Percentiles rank a stretch among this genome's conserved stretches.
These are phyloP conservation scores for Sandelia bainsii DNA, from an alignment of 2,797 vertebrate genomes.

Conservation along the genomic window DNA sequence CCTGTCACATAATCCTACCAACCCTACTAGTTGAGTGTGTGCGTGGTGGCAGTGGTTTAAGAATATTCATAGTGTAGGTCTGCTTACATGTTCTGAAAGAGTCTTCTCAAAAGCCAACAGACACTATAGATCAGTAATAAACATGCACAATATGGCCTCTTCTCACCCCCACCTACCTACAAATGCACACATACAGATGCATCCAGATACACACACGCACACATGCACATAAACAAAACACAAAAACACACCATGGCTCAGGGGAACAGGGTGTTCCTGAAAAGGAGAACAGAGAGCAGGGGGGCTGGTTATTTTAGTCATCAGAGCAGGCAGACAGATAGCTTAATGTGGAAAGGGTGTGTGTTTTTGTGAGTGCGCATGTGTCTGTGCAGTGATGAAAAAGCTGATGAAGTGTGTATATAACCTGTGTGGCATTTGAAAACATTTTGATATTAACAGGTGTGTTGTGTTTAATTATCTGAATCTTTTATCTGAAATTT, in stretches of 20 bases:
- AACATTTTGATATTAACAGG: neutral
- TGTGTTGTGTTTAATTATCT: neutral
- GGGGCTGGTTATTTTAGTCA: conserved; percentile 81
- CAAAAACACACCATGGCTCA: conserved; percentile 32
- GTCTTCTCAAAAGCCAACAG: conserved; percentile 1
- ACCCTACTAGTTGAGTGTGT: conserved; percentile 11
- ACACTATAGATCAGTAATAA: neutral
- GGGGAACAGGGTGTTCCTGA: conserved; percentile 82
- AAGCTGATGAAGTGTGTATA: conserved; percentile 11
- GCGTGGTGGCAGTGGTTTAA: neutral
- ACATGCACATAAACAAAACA: conserved; percentile 30
- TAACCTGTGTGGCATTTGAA: conserved; percentile 11
- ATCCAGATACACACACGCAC: conserved; percentile 4
- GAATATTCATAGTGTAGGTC: conserved; percentile 41
- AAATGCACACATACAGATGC: neutral
- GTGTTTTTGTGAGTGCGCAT: conserved; percentile 29
- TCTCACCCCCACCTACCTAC: neutral
- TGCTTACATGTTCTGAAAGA: conserved; percentile 43
- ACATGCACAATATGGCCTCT: conserved; percentile 7
- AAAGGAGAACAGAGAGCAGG: conserved; percentile 86
- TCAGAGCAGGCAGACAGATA: conserved; percentile 64
- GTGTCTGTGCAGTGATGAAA: conserved; percentile 32
- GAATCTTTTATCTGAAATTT: neutral
- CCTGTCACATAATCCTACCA: conserved; percentile 48
- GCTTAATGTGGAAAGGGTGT: conserved; percentile 60